Percentiles rank a stretch among this genome's conserved stretches.
Conservation (phyloP, 2,797 vertebrate species). For the Hapalemur alaotrensis region DNA sequence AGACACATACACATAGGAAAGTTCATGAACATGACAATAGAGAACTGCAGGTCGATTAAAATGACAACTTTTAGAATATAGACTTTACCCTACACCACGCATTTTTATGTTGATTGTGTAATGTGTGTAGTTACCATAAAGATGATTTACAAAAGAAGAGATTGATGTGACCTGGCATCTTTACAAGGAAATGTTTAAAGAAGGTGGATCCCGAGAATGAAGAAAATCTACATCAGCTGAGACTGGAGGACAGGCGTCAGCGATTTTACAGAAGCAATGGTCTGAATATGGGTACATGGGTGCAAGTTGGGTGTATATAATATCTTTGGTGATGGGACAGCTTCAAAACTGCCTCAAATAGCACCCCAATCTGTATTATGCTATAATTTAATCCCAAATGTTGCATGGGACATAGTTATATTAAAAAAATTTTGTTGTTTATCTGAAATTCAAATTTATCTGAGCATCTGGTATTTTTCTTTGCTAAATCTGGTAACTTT, state of each 20-base stretch:
- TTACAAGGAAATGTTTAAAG: neutral
- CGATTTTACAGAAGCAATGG: neutral
- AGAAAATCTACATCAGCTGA: neutral
- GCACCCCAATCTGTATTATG: neutral
- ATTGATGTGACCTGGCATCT: neutral
- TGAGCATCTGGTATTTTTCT: neutral
- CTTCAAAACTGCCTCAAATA: neutral
- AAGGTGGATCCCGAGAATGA: neutral
- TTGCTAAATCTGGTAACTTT: conserved; percentile 8
- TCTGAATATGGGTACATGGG: neutral
- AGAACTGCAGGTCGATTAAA: neutral
- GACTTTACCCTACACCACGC: neutral
- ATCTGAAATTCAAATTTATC: conserved; percentile 29
- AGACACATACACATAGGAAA: neutral
- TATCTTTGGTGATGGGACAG: neutral
- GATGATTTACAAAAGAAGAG: neutral
- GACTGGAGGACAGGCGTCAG: neutral
- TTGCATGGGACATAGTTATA: neutral
- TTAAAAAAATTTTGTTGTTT: neutral
- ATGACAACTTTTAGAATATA: neutral
- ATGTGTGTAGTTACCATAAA: neutral
- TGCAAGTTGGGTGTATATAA: neutral
- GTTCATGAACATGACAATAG: neutral
- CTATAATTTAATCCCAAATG: conserved; percentile 6
- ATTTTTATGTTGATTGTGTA: neutral